These are phyloP conservation scores for Taphrorychus bicolor DNA, from an alignment of 2,888 invertebrate genomes.

Conservation along the genomic window DNA sequence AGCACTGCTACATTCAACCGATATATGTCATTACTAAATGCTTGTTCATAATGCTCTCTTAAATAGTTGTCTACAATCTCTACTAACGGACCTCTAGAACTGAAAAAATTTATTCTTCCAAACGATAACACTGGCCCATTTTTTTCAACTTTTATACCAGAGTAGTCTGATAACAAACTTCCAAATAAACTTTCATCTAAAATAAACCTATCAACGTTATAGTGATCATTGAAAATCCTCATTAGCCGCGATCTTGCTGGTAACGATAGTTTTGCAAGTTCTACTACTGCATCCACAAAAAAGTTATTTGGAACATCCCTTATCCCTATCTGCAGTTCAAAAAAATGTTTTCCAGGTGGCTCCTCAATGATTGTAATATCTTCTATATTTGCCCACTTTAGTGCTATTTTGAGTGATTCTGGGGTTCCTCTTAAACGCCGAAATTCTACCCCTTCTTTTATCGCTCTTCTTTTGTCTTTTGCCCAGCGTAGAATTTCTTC, in stretches of 20 bases:
- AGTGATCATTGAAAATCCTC: neutral
- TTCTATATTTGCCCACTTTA: neutral
- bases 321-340: neutral
- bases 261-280: neutral
- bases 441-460: conserved; percentile 17
- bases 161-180: neutral
- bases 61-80: no score
- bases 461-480: conserved; percentile 14
- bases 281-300: neutral
- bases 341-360: neutral
- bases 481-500: conserved; percentile 14
- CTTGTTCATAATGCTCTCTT: neutral
- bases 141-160: neutral
- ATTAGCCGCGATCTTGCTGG: conserved; percentile 1
- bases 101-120: neutral
- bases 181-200: conserved; percentile 1
- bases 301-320: neutral
- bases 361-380: neutral
- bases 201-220: neutral
- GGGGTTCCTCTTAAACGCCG: neutral
- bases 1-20: conserved; percentile 2
- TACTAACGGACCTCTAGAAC: no score
- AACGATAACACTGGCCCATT: neutral
- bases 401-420: neutral
- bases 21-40: conserved; percentile 7